Evolutionary conservation across 2,888 invertebrate genomes (phyloP), one percentile per base, ranked within the genome.

Genomic region (Dryobotodes eremita): DNA sequence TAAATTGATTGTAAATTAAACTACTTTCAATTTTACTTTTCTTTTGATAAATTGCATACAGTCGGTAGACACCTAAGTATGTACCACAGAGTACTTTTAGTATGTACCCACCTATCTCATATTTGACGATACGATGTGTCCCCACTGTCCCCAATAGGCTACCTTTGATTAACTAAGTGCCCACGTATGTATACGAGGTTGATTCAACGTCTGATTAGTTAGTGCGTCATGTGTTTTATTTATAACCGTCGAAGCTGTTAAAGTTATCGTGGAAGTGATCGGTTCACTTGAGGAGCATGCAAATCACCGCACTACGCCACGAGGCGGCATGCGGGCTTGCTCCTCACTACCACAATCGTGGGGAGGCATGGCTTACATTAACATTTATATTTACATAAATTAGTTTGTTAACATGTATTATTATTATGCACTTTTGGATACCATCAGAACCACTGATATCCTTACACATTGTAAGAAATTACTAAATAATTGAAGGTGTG

Each of bases 241-340:
- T 89, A 82, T 82, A 89, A 88, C 87, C 85, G 82, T 80, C 82
- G 65, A 84, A 88, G 89, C 85, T 87, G 89, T 84, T 88, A 90
- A 90, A 90, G 87, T 90, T 90, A 93, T 93, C 93, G 90, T 86
- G 86, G 74, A 86, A 81, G 80, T 89, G 82, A 89, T 89, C 90
- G 76, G 88, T 75, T 77, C 76, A 65, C 77, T 75, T 89, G 92
- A 93, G 93, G 92, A 92, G 95, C 95, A 96, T 96, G 96, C 96
- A 96, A 96, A 96, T 96, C 96, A 96, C 94, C 95, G 94, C 94
- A 90, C 88, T 81, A 84, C 72, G 80, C 87, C 82, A 86, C 90
- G 89, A 88, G 89, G 89, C 85, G 84, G 79, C 90, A 95, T 95
- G 94, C 95, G 96, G 95, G 95, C 90, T 83, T 80, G 80, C 84